Percentiles rank a stretch among this genome's conserved stretches.
Evolutionary conservation across 53 echinoderm and acorn worm species (phyloP).

Genomic region (Paracentrotus lividus): DNA sequence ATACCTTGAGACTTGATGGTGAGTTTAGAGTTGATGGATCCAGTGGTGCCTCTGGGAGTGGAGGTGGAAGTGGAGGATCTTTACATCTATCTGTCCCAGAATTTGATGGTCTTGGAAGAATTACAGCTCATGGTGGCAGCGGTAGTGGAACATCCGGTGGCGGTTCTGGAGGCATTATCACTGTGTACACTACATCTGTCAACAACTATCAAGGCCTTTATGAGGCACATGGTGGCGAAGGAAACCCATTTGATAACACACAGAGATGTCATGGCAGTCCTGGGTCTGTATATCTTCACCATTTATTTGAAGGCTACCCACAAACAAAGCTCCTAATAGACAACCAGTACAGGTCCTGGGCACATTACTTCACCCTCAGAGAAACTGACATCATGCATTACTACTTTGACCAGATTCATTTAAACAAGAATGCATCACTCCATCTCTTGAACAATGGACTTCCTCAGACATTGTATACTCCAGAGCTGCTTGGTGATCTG

Average conservation of each 20-base stretch:
- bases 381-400: conserved; percentile 74
- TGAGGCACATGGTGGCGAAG: conserved; percentile 79
- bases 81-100: conserved; percentile 73
- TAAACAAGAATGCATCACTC: conserved; percentile 82
- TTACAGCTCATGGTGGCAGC: conserved; percentile 91
- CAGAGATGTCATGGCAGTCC: conserved; percentile 81
- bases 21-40: conserved; percentile 82
- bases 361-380: conserved; percentile 85
- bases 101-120: conserved; percentile 84
- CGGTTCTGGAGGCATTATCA: conserved; percentile 90
- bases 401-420: conserved; percentile 85
- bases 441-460: conserved; percentile 74
- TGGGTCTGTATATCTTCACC: conserved; percentile 88
- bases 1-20: conserved; percentile 85
- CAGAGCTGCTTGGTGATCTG: conserved; percentile 81
- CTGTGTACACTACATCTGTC: conserved; percentile 72
- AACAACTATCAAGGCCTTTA: conserved; percentile 86
- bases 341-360: conserved; percentile 80
- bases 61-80: conserved; percentile 89
- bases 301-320: conserved; percentile 72
- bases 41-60: conserved; percentile 62
- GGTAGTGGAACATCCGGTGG: conserved; percentile 86
- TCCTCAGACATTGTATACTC: conserved; percentile 67
- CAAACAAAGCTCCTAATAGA: conserved; percentile 79
- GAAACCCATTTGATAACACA: conserved; percentile 61